These are phyloP conservation scores for Mythimna impura DNA, from an alignment of 2,888 invertebrate species.

Conservation along the genomic window DNA sequence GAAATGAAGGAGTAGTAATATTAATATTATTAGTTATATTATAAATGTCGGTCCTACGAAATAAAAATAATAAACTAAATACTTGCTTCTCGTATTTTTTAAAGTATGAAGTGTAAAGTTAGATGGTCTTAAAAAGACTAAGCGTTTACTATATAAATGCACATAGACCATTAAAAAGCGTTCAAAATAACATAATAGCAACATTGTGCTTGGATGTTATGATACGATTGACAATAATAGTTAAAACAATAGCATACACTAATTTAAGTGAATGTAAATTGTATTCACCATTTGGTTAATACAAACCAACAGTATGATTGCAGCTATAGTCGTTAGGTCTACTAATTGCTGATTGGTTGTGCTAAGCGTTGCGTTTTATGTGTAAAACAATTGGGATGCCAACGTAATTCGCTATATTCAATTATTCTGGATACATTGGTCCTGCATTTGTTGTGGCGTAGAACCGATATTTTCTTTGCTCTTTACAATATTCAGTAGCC, in stretches of 20 bases:
- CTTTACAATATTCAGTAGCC: constrained; percentile 46
- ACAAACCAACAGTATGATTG: background rate
- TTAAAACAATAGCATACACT: background rate
- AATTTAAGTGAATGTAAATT: too few relatives aligned
- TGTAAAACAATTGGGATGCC: background rate
- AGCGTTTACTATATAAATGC: too few relatives aligned
- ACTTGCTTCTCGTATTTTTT: too few relatives aligned
- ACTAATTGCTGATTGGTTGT: background rate
- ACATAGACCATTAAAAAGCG: background rate
- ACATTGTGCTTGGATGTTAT: background rate
- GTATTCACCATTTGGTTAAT: background rate
- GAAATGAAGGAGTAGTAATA: too few relatives aligned
- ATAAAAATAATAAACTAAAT: too few relatives aligned
- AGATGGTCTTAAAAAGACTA: too few relatives aligned
- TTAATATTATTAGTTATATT: too few relatives aligned
- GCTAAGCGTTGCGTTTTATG: background rate
- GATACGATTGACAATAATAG: background rate
- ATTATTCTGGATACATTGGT: constrained; percentile 3
- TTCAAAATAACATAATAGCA: background rate
- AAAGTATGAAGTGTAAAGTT: too few relatives aligned
- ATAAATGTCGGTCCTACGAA: too few relatives aligned
- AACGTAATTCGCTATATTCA: background rate
- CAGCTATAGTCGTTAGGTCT: background rate
- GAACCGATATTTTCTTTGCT: constrained; percentile 24
- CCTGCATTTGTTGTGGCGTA: constrained; percentile 13